Conservation (phyloP, 2,888 invertebrate genomes). For the Tetheella fluctuosa region DNA sequence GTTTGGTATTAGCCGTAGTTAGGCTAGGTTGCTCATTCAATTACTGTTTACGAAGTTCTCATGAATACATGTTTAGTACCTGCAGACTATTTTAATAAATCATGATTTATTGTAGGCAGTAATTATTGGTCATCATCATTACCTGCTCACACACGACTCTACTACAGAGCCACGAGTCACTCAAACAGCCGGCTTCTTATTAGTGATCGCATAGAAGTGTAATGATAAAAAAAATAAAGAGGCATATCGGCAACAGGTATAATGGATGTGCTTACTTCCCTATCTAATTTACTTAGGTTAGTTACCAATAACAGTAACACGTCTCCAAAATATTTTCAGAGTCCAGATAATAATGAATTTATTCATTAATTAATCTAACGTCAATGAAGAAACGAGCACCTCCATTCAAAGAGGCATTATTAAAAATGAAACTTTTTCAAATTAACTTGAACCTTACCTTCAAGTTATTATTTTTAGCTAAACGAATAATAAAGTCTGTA, state of each 20-base stretch:
- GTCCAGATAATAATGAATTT: not conserved
- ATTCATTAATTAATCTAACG: slow-evolving; percentile 4
- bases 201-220: too few relatives aligned
- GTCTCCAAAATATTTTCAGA: not conserved
- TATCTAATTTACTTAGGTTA: too few relatives aligned
- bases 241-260: too few relatives aligned
- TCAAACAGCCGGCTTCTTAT: too few relatives aligned
- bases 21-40: slow-evolving; percentile 21
- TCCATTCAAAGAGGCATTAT: not conserved
- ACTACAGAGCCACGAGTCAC: too few relatives aligned
- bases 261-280: too few relatives aligned
- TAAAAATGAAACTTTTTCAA: not conserved
- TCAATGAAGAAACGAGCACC: not conserved
- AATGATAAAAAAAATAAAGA: too few relatives aligned
- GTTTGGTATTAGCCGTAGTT: slow-evolving; percentile 39
- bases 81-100: not conserved
- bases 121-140: too few relatives aligned
- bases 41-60: too few relatives aligned
- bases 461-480: not conserved
- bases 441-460: not conserved
- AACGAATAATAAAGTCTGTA: not conserved
- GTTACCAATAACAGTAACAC: not conserved
- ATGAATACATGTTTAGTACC: too few relatives aligned
- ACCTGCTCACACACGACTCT: too few relatives aligned
- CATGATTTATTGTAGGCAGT: too few relatives aligned